A percentile compares a stretch with the other conserved stretches of the same genome.
Conservation (phyloP, 1,140 invertebrate genomes). For the Drosophila murphyi region DNA sequence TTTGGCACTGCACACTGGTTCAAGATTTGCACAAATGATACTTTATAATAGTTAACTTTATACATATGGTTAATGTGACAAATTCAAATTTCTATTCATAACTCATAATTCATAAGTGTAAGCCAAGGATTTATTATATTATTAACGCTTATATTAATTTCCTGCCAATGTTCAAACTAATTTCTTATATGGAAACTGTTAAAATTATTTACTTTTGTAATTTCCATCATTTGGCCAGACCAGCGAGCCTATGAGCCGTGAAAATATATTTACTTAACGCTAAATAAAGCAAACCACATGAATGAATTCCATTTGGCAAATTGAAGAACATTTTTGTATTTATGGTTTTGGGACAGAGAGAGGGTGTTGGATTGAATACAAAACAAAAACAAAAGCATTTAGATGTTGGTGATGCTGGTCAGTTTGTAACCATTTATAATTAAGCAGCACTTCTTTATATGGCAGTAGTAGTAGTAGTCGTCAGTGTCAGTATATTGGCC, state of each 20-base stretch:
- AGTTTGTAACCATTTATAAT: not conserved
- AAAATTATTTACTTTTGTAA: not conserved
- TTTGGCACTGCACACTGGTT: no score
- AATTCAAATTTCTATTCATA: no score
- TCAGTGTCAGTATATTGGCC: no score
- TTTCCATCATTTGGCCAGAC: not conserved
- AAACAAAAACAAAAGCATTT: not conserved
- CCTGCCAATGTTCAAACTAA: not conserved
- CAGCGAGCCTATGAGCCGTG: not conserved
- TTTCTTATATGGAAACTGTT: not conserved
- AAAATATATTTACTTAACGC: not conserved
- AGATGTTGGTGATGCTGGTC: constrained; percentile 1
- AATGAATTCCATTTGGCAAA: not conserved
- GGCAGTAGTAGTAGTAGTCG: no score
- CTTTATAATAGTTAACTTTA: no score
- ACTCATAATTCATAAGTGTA: no score
- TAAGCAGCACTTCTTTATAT: not conserved
- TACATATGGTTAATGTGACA: no score
- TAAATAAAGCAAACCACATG: not conserved
- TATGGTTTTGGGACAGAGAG: not conserved
- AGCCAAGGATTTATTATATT: no score
- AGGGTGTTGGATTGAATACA: not conserved
- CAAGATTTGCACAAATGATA: no score
- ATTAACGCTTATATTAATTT: no score
- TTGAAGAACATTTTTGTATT: constrained; percentile 1